phyloP scores from a whole-genome alignment of 2,113 vertebrate species.

The Proterorhinus semilunaris region DNA sequence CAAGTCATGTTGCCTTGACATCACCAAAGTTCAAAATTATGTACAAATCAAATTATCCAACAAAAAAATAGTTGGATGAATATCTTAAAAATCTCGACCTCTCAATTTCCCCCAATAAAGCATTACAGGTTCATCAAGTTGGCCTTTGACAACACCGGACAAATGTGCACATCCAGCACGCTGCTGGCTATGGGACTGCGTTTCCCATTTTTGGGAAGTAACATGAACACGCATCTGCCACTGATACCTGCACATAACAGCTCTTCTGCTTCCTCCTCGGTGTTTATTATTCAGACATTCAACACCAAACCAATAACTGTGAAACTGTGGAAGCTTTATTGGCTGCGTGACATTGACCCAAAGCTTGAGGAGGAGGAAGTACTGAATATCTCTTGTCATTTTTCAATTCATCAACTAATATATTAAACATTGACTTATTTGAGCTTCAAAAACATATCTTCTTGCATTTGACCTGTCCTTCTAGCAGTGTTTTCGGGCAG shows the following conservation, averaged over 20 bases:
- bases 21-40: not conserved
- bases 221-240: not conserved
- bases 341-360: slow-evolving; percentile 17
- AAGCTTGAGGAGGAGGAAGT: not conserved
- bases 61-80: not conserved
- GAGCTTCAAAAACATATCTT: too few species aligned
- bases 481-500: too few species aligned
- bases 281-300: slow-evolving; percentile 8
- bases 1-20: not conserved
- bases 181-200: not conserved
- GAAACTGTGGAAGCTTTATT: slow-evolving; percentile 26
- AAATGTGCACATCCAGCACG: not conserved
- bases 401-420: too few species aligned
- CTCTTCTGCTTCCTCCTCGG: not conserved
- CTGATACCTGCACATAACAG: not conserved
- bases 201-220: not conserved
- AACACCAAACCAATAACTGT: slow-evolving; percentile 25
- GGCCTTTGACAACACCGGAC: too few species aligned
- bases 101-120: not conserved
- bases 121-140: not conserved
- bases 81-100: not conserved
- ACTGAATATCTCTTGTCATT: not conserved
- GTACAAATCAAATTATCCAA: not conserved
- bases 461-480: too few species aligned
- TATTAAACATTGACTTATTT: too few species aligned